Evolutionary conservation across 1,140 invertebrate genomes (phyloP), one percentile per base, ranked within the genome.

Genomic region (Scaptomyza graminum): DNA sequence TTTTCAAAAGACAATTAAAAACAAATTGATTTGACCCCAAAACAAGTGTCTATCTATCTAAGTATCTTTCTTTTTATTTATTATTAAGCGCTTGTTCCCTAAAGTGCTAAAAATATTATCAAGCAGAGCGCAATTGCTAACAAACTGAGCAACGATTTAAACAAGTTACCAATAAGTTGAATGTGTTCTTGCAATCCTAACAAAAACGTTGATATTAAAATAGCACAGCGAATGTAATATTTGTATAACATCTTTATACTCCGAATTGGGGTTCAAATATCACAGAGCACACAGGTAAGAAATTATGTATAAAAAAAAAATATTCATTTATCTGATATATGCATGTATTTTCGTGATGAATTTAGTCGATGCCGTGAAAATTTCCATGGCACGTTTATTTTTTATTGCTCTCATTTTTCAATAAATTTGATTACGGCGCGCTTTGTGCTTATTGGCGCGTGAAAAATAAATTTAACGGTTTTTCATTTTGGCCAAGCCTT

Each of bases 371-470:
- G 46, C 62, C 41, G 51, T 46, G 43, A 22, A 68, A 54, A 61
- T 62, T 54, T 50, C 37, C 9, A 49, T n/a, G 65, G 31, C 16
- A 41, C 76, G 72, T 79, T 62, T 67, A 73, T 60, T 87, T 72
- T 88, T 88, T 88, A 88, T 83, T 69, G 69, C 83, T 64, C 70
- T 88, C 76, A 88, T 88, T 88, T 88, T 88, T 88, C 83, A 88
- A 88, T 88, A 88, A 88, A 88, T 88, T 88, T 88, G 83, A 88
- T 88, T 88, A 88, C 83, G 83, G 73, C 55, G 83, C 84, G 84
- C 84, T 89, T 88, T 77, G 84, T 88, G 83, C 88, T 88, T 88
- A 88, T 88, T 88, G 83, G 83, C 77, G 83, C 79, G 83, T 88
- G 84, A 88, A 88, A 87, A 79, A 83, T 89, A 89, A 88, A 88